Evolutionary conservation across 2,888 invertebrate genomes (phyloP), one percentile per base, ranked within the genome.

Genomic region (Mesoligia furuncula): DNA sequence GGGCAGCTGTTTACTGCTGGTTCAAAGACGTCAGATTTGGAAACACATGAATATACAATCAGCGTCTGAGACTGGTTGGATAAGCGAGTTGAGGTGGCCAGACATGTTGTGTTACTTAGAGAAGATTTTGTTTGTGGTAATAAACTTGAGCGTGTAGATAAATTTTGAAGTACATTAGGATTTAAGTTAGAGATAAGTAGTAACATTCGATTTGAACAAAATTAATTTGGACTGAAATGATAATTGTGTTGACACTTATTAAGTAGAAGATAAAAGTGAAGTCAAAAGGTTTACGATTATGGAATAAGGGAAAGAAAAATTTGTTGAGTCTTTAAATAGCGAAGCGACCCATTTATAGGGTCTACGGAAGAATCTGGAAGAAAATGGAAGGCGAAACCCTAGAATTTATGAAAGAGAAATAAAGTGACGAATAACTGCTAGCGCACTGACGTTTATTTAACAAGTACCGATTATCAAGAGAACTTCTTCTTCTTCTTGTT

Each of bases 31-130:
- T 61, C 67, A 68, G 54, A 82, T 84, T 84, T 79, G 78, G 80
- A 66, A 81, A 57, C 87, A 77, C 81, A 85, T 88, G 81, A 87
- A 88, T 88, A 80, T 76, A 83, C 82, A 82, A 84, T 77, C 66
- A 74, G 67, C 17, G 68, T 59, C 27, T 54, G 66, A 73, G 61
- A 70, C 61, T 79, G 61, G 57, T 62, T 15, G 42, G 79, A 69
- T 48, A n/a, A 57, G 31, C 65, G 39, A 27, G 27, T 73, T 8
- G 59, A 64, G 36, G n/a, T 61, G 36, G n/a, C n/a, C 20, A 27
- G 69, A 48, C 27, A 39, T 57, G 66, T 80, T 57, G 36, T 8
- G 39, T 20, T 39, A 78, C 20, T 76, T 20, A 20, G 24, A 31
- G 48, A 7, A 59, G 36, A 59, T 65, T 59, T 64, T 72, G 67